A percentile compares a stretch with the other conserved stretches of the same genome.
These are phyloP conservation scores for Folsomia candida DNA, from an alignment of 2,888 invertebrate genomes.

Conservation along the genomic window DNA sequence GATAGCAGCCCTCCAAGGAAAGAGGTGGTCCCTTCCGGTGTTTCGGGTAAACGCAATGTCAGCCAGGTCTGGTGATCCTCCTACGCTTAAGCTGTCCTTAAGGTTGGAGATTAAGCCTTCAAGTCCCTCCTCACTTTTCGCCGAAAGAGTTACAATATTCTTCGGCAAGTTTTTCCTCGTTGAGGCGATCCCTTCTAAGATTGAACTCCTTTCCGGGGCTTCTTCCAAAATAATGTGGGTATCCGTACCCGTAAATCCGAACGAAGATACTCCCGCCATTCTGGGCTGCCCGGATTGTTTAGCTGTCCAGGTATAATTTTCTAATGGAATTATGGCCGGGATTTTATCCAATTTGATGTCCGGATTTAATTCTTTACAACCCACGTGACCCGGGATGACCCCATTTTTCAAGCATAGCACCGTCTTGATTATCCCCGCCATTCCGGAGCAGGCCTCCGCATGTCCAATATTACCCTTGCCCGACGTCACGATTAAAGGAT, in stretches of 20 bases:
- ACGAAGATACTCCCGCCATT: slow-evolving; percentile 25
- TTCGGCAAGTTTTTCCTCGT: neutral
- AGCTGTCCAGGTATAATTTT: slow-evolving; percentile 13
- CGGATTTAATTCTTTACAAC: slow-evolving; percentile 21
- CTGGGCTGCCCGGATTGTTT: slow-evolving; percentile 2
- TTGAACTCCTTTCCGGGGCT: slow-evolving; percentile 10
- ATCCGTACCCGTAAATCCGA: slow-evolving; percentile 31
- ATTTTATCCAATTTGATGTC: slow-evolving; percentile 18
- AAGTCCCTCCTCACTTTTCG: slow-evolving; percentile 20
- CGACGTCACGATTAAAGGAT: slow-evolving; percentile 19
- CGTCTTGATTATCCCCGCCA: slow-evolving; percentile 29
- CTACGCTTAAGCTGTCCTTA: neutral
- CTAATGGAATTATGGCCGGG: slow-evolving; percentile 22
- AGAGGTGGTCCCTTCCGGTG: slow-evolving; percentile 19
- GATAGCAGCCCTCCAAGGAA: neutral
- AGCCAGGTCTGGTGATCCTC: neutral
- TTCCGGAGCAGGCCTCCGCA: slow-evolving; percentile 25
- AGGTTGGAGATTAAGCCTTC: slow-evolving; percentile 10
- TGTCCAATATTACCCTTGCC: slow-evolving; percentile 30
- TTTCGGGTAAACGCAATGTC: slow-evolving; percentile 25
- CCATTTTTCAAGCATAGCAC: slow-evolving; percentile 24
- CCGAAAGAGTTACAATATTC: slow-evolving; percentile 18
- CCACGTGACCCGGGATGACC: slow-evolving; percentile 23
- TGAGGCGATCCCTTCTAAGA: neutral
- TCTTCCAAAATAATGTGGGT: slow-evolving; percentile 23